Base-by-base conservation (phyloP, 2,888 invertebrate species). In the Drosophila mayaguana region DNA sequence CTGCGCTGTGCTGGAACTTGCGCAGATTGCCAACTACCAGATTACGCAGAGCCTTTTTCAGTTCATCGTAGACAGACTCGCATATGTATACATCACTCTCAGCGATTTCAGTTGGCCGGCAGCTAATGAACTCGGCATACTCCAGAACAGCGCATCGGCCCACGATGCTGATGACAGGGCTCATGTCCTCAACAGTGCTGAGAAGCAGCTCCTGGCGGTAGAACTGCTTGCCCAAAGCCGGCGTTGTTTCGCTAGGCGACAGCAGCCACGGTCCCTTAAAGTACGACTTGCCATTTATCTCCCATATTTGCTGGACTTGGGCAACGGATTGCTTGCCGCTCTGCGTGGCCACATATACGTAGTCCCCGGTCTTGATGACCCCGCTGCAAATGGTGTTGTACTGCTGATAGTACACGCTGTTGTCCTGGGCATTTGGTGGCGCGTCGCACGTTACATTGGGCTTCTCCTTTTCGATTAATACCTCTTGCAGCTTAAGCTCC, bases 221-320 rank as follows among this genome's bases (percentile, higher is more conserved):
- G 93, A 98, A 98, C 55, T 97, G 94, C 93, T 96, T 93, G 22
- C 94, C 95, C 12, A 96, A 95, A 6, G 96, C 94, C 88, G 97
- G 96, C 14, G 96, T 95, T 16, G 98, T 96, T 93, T 99, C 99
- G 2, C 95, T 94, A 0, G 99, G 98, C 55, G 97, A 95, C 62
- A 99, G 95, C 80, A 99, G 95, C 96, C 97, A 98, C 0, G 98
- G 98, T 0, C 99, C 99, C 73, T 97, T 97, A 93, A 99, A 98
- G 92, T 96, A 98, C 61, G 97, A 96, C 91, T 97, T 96, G 56
- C 97, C 97, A 90, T 97, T 97, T 92, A 97, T 97, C 89, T 97
- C 97, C 98, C 98, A 99, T 91, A 99, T 97, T 68, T 96, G 96
- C 92, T 99, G 98, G 77, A 99, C 96, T 92, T 98, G 97, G 14